Evolutionary conservation across 1,140 invertebrate genomes (phyloP), one percentile per base, ranked within the genome.

Genomic region (Saccostrea echinata): DNA sequence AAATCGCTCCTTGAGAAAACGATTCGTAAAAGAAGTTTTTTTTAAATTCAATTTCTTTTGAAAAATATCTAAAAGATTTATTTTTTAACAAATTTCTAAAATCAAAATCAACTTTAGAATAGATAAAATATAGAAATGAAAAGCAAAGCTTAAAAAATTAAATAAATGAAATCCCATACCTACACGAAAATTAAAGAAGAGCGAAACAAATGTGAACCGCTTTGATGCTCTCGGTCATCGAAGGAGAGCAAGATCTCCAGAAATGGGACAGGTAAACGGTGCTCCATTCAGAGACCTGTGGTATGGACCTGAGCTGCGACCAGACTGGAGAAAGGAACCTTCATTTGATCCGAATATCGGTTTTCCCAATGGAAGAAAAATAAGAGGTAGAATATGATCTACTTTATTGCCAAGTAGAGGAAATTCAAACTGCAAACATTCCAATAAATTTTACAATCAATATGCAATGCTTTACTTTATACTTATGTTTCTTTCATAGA

Each of bases 341-440:
- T 96, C 96, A 76, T 98, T 97, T 95, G 97, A 98, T 95, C 96
- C 97, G 6, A 92, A 96, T 84, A 95, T 96, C 91, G 98, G 98
- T 53, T 98, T 98, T 96, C 92, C 95, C 35, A 95, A 96, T 86
- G 96, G 96, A 57, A 96, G 98, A 92, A 97, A 98, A 95, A 94
- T 96, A 93, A 96, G 98, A 91, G 97, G 97, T 97, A 96, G 92
- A 18, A 33, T 6, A n/a, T 21, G 16, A 61, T 61, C 55, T 6
- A 61, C 18, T 18, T n/a, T 61, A n/a, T 21, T 61, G 18, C 18
- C 18, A 21, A 2, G 16, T 13, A 76, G 68, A 76, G 68, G 9
- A 76, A 76, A 76, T 76, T 76, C 68, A 27, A 30, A 76, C 24
- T 33, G 27, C 24, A 30, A 76, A 30, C 27, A 30, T 16, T 43